A percentile compares a stretch with the other conserved stretches of the same genome.
phyloP scores from a whole-genome alignment of 2,113 vertebrate species.

The Zapus hudsonius region DNA sequence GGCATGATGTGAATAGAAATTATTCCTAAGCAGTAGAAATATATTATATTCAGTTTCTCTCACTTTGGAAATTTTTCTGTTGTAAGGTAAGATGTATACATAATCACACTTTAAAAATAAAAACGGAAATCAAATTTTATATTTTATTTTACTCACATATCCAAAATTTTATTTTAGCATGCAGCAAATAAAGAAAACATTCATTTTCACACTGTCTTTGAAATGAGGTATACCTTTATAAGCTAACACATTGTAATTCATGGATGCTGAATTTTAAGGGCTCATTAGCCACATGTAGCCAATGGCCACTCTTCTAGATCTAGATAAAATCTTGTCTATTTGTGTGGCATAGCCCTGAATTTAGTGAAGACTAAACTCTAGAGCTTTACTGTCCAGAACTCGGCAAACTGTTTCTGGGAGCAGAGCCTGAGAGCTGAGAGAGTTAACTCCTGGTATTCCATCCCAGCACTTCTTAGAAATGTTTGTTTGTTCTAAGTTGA shows the following conservation, averaged over 20 bases:
- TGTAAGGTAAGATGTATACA: too few species aligned
- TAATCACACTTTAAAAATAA: not conserved
- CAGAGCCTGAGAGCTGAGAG: too few species aligned
- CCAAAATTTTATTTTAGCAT: not conserved
- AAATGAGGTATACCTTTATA: not conserved
- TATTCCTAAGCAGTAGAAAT: not conserved
- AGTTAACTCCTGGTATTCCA: too few species aligned
- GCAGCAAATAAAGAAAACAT: too few species aligned
- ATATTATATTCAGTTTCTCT: not conserved
- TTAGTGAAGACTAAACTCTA: too few species aligned
- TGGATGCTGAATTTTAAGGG: not conserved
- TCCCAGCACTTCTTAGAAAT: not conserved
- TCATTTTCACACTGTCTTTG: not conserved
- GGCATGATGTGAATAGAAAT: not conserved
- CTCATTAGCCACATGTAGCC: not conserved
- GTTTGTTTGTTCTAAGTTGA: too few species aligned
- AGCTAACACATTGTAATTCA: not conserved
- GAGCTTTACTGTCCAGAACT: too few species aligned
- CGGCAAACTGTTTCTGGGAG: too few species aligned
- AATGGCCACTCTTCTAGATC: not conserved
- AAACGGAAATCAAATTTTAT: not conserved
- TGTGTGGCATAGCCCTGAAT: too few species aligned
- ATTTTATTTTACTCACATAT: not conserved
- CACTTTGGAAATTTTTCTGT: not conserved
- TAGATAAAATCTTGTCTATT: too few species aligned